A percentile compares a stretch with the other conserved stretches of the same genome.
These are phyloP conservation scores for Megaceryle maxima DNA, from an alignment of 2,113 vertebrate genomes.

Conservation along the genomic window DNA sequence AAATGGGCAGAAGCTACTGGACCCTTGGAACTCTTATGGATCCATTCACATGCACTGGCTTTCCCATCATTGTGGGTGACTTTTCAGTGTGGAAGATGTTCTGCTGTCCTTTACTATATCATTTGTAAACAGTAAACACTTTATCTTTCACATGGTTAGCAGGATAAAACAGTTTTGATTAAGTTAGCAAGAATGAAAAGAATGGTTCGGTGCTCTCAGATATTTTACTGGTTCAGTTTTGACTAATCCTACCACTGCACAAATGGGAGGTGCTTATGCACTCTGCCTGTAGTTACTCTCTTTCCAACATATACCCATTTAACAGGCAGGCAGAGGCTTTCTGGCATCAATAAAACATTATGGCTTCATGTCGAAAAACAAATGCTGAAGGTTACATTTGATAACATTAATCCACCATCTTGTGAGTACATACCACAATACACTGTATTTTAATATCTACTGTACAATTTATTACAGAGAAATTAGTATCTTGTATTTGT, in stretches of 20 bases:
- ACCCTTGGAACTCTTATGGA: not conserved
- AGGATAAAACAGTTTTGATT: not conserved
- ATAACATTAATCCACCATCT: conserved; percentile 62
- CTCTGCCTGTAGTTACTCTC: not conserved
- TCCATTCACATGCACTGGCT: fast-evolving
- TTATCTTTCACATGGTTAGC: not conserved
- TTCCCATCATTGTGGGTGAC: not conserved
- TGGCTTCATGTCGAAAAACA: not conserved
- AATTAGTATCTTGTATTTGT: not conserved
- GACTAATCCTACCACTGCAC: not conserved
- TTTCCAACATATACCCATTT: not conserved
- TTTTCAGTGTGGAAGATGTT: not conserved
- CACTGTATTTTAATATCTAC: not conserved
- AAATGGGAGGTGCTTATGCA: not conserved
- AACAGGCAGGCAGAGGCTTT: not conserved
- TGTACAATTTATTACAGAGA: not conserved
- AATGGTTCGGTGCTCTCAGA: not conserved
- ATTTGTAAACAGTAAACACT: not conserved
- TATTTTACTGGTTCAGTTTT: not conserved
- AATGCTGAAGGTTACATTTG: not conserved
- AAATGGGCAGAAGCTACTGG: not conserved
- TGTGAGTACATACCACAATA: conserved; percentile 14
- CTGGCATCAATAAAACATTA: not conserved
- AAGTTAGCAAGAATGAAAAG: not conserved
- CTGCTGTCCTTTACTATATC: not conserved